Percentiles rank a stretch among this genome's conserved stretches.
Conservation (phyloP, 2,113 vertebrate species). For the Suncus etruscus region DNA sequence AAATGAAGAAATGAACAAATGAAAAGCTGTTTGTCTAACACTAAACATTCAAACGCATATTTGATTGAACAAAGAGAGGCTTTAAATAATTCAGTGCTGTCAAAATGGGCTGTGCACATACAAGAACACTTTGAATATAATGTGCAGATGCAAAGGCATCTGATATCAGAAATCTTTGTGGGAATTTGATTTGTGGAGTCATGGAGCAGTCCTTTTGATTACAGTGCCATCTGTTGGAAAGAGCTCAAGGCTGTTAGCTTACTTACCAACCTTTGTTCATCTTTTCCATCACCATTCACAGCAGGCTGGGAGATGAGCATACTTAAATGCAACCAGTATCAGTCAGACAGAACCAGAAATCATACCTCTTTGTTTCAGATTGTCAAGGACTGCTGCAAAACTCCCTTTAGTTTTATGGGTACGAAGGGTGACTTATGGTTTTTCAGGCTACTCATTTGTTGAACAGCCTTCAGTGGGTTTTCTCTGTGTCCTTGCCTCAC, state of each 20-base stretch:
- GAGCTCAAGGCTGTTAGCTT: neutral
- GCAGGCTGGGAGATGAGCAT: neutral
- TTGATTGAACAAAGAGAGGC: neutral
- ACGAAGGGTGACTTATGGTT: neutral
- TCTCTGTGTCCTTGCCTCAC: neutral
- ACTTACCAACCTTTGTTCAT: neutral
- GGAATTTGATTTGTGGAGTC: neutral
- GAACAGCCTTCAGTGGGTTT: neutral
- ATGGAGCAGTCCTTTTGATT: neutral
- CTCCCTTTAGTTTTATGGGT: neutral
- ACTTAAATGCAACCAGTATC: neutral
- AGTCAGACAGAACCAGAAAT: neutral
- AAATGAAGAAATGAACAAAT: constrained; percentile 12
- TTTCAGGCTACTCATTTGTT: neutral
- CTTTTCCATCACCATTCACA: neutral
- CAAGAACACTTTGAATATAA: neutral
- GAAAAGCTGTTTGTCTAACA: neutral
- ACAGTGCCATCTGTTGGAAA: constrained; percentile 7
- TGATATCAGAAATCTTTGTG: neutral
- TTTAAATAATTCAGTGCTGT: constrained; percentile 39
- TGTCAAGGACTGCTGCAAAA: constrained; percentile 23
- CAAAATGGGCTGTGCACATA: neutral
- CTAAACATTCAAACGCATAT: neutral
- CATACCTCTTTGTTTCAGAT: neutral
- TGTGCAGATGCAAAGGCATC: constrained; percentile 22